A percentile compares a stretch with the other conserved stretches of the same genome.
Conservation (phyloP, 2,888 invertebrate species). For the Nomada ruficornis region DNA sequence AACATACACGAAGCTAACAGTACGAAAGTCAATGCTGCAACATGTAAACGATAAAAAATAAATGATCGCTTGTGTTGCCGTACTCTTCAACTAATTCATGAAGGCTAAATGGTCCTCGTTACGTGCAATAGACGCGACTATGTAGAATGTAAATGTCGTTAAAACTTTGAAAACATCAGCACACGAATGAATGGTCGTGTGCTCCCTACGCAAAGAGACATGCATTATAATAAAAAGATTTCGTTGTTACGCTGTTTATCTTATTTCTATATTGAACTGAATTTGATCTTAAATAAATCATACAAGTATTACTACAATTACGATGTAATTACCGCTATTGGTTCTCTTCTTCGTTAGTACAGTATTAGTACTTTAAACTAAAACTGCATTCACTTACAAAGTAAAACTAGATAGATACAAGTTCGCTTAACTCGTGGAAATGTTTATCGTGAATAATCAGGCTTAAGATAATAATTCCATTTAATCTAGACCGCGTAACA, state of each 20-base stretch:
- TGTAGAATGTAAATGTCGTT: no score
- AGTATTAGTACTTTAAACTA: slow-evolving; percentile 34
- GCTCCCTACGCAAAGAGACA: not conserved
- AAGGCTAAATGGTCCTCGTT: no score
- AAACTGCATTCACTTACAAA: slow-evolving; percentile 30
- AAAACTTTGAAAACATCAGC: not conserved
- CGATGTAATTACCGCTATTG: slow-evolving; percentile 38
- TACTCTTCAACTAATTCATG: no score
- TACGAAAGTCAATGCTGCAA: not conserved
- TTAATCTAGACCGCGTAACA: slow-evolving; percentile 46
- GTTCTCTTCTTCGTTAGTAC: slow-evolving; percentile 34
- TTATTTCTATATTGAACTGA: slow-evolving; percentile 21
- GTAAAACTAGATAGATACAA: slow-evolving; percentile 35
- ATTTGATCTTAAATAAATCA: slow-evolving; percentile 33
- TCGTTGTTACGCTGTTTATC: not conserved
- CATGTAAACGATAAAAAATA: not conserved
- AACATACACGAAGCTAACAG: slow-evolving; percentile 3
- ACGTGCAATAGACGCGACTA: no score
- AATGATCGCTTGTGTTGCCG: no score
- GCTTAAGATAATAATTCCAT: slow-evolving; percentile 24
- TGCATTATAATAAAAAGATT: slow-evolving; percentile 5
- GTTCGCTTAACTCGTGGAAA: slow-evolving; percentile 30
- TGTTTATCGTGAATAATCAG: slow-evolving; percentile 27
- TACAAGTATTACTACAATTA: slow-evolving; percentile 40
- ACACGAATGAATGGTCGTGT: not conserved